These are phyloP conservation scores for Dastarcus helophoroides DNA, from an alignment of 2,888 invertebrate genomes.

Conservation along the genomic window DNA sequence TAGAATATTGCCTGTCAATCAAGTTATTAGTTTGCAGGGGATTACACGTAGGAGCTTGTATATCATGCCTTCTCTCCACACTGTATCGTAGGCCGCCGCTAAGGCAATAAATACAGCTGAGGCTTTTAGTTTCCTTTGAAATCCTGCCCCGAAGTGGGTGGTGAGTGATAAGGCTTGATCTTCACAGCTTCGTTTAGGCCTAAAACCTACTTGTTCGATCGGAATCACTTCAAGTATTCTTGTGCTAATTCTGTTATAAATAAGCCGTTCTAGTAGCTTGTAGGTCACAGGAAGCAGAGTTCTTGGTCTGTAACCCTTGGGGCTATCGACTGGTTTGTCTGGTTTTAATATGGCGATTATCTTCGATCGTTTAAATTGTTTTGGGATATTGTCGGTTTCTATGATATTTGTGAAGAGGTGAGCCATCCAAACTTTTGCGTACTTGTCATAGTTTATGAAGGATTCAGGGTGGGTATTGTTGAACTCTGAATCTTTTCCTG, in stretches of 20 bases:
- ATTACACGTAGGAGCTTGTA: constrained; percentile 10
- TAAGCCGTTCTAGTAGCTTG: too few species aligned
- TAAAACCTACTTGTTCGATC: constrained; percentile 15
- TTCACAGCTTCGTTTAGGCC: constrained; percentile 11
- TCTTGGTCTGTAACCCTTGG: too few species aligned
- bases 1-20: constrained; percentile 7
- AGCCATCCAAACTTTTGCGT: too few species aligned
- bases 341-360: too few species aligned
- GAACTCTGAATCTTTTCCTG: too few species aligned
- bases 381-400: too few species aligned
- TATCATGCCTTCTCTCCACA: constrained; percentile 6
- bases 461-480: too few species aligned
- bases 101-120: constrained; percentile 8
- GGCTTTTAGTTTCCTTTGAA: constrained; percentile 11
- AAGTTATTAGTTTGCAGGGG: constrained; percentile 9
- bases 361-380: too few species aligned
- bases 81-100: constrained; percentile 8
- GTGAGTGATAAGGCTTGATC: constrained; percentile 15
- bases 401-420: too few species aligned
- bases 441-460: too few species aligned
- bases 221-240: constrained; percentile 9
- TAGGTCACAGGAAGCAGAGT: too few species aligned
- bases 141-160: constrained; percentile 14
- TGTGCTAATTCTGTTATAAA: constrained; percentile 13
- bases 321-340: too few species aligned